These are phyloP conservation scores for Stegostoma tigrinum DNA, from an alignment of 2,113 vertebrate genomes.

Conservation along the genomic window DNA sequence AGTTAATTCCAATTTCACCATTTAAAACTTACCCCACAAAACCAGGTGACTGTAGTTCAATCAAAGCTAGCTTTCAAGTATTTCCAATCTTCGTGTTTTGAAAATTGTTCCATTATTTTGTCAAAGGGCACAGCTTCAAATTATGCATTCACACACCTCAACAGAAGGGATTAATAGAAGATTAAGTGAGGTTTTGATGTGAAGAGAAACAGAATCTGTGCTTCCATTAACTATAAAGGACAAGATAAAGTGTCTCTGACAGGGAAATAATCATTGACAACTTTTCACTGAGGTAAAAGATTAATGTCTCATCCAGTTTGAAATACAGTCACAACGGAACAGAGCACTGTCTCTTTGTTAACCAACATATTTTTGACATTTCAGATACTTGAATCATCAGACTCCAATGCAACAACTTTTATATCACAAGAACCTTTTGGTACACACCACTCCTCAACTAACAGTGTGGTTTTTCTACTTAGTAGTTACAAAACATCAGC, in stretches of 20 bases:
- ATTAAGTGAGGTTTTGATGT: not conserved
- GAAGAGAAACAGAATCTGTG: not conserved
- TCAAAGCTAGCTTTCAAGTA: not conserved
- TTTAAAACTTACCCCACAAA: not conserved
- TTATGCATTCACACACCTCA: not conserved
- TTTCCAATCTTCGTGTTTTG: not conserved
- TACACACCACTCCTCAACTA: not conserved
- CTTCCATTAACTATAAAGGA: not conserved
- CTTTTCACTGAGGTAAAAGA: constrained; percentile 18
- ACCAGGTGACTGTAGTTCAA: not conserved
- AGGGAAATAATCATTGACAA: constrained; percentile 8
- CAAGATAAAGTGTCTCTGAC: not conserved
- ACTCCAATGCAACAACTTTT: not conserved
- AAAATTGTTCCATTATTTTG: constrained; percentile 2
- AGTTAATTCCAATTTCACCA: not conserved
- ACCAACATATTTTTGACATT: not conserved
- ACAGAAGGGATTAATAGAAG: not conserved
- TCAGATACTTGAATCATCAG: not conserved
- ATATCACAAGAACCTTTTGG: not conserved
- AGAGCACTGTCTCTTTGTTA: not conserved
- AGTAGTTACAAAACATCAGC: not conserved
- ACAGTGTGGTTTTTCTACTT: not conserved
- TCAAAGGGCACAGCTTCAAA: not conserved
- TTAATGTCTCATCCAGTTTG: not conserved
- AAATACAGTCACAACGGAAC: not conserved